Conservation (phyloP, 2,797 vertebrate species). For the Tangara arthus region DNA sequence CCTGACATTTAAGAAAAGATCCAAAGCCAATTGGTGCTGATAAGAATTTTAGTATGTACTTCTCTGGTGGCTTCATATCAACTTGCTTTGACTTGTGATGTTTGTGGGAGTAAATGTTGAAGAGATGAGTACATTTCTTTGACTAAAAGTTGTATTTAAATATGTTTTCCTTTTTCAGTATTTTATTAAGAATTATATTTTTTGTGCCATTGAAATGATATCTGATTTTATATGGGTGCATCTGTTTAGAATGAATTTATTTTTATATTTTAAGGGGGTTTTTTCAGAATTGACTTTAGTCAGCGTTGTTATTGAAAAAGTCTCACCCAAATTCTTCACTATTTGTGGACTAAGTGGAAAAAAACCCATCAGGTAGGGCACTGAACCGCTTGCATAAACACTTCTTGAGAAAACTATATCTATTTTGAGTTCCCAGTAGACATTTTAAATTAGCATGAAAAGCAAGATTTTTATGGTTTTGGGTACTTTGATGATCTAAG, state of each 20-base stretch:
- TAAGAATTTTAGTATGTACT: not conserved
- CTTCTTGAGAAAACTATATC: not conserved
- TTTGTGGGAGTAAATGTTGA: not conserved
- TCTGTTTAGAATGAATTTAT: not conserved
- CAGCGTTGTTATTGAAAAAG: not conserved
- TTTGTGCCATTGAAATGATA: not conserved
- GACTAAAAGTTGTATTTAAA: not conserved
- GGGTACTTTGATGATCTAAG: constrained; percentile 31
- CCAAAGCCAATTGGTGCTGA: not conserved
- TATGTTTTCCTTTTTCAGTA: not conserved
- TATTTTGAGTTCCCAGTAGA: not conserved
- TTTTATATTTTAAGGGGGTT: not conserved
- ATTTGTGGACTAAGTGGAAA: not conserved
- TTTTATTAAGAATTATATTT: not conserved
- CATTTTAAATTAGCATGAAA: not conserved
- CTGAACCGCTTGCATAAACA: not conserved
- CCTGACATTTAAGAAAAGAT: not conserved
- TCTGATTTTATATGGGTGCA: not conserved
- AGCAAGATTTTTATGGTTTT: not conserved
- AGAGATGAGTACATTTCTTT: not conserved
- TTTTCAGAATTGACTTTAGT: not conserved
- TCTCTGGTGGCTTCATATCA: not conserved
- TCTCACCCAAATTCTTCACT: not conserved
- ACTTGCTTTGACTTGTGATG: not conserved
- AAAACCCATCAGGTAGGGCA: not conserved